Base-by-base conservation (phyloP, 1,140 invertebrate species). In the Drosophila orosa region DNA sequence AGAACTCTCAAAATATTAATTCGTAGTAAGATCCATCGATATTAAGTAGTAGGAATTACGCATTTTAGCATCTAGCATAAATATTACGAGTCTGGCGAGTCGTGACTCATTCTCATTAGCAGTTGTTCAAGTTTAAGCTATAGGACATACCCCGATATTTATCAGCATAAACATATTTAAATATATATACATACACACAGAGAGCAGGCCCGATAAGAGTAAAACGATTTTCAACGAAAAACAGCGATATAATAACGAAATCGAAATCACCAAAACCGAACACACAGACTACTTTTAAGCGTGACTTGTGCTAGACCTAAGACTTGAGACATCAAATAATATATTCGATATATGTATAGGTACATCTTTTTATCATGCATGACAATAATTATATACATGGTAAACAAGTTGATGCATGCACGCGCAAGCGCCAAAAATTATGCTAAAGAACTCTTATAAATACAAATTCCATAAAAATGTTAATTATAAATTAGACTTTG, bases 1-100 rank as follows among this genome's bases (percentile, higher is more conserved):
- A 73, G 59, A 54, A 77, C 63, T 85, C 67, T 71, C 74, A 84
- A 85, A 71, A 84, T 80, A 81, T 72, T 79, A 77, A 87, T 87
- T 87, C 69, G 76, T 87, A 87, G 84, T 65, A 71, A 83, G 74
- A 80, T 83, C 73, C 69, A 55, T 84, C 56, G 60, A 84, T 74
- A 68, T 89, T 89, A 89, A 83, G 80, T 89, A 89, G 84, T 89
- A 89, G 84, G 69, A 89, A 89, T 89, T 89, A 89, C 84, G 84
- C 86, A 89, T 89, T 89, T 89, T 89, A 87, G 83, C 80, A 87
- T 74, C 66, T 87, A 87, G 84, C 77, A 77, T 87, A 87, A 89
- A 87, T 87, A 87, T 87, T 78, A 71, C 79, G 83, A 89, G 84
- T 87, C 84, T 89, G 82, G 71, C 72, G 80, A 87, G 84, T 89